phyloP scores from a whole-genome alignment of 2,888 invertebrate genomes.

The Stenoptilia bipunctidactyla region DNA sequence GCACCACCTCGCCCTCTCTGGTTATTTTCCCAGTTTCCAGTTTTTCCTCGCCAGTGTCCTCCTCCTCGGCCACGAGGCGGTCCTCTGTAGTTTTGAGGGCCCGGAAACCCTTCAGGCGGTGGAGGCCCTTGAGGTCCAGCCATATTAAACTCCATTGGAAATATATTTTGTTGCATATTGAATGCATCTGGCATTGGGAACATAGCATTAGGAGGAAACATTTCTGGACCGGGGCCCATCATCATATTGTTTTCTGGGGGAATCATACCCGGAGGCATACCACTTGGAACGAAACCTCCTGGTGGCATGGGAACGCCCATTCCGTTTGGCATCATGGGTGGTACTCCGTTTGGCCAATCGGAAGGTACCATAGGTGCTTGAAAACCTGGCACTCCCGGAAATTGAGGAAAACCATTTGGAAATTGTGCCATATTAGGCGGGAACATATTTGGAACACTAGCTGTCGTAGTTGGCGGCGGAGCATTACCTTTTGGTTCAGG shows the following conservation, averaged over 20 bases:
- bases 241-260: constrained; percentile 61
- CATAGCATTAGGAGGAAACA: constrained; percentile 44
- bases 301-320: constrained; percentile 40
- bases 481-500: constrained; percentile 84
- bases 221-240: constrained; percentile 45
- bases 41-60: constrained; percentile 65
- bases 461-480: constrained; percentile 38
- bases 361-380: constrained; percentile 45
- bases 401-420: constrained; percentile 55
- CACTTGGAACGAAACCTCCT: constrained; percentile 36
- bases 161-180: constrained; percentile 59
- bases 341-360: constrained; percentile 53
- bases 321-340: constrained; percentile 42
- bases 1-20: constrained; percentile 60
- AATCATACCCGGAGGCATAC: constrained; percentile 48
- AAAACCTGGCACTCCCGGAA: constrained; percentile 54
- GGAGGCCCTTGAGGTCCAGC: constrained; percentile 39
- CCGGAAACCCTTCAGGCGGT: constrained; percentile 42
- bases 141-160: constrained; percentile 66
- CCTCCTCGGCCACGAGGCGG: constrained; percentile 69
- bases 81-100: constrained; percentile 61
- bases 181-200: constrained; percentile 50
- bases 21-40: constrained; percentile 57
- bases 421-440: constrained; percentile 55
- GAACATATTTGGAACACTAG: constrained; percentile 55